A percentile compares a stretch with the other conserved stretches of the same genome.
phyloP scores from a whole-genome alignment of 2,888 invertebrate species.

The Augochlorella aurata region DNA sequence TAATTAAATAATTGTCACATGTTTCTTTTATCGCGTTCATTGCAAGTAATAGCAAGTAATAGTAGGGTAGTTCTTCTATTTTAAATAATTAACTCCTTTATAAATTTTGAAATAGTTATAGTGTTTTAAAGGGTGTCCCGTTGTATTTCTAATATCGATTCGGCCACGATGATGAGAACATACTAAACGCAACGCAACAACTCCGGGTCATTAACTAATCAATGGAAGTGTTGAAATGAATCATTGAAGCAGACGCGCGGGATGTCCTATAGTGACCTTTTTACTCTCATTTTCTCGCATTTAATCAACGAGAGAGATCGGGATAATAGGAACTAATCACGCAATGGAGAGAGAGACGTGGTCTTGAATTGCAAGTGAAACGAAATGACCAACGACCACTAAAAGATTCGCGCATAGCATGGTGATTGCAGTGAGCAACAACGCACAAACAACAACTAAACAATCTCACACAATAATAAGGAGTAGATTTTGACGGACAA shows the following conservation, averaged over 20 bases:
- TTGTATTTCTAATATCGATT: not conserved
- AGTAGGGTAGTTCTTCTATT: too few relatives aligned
- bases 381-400: slow-evolving; percentile 2
- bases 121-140: too few relatives aligned
- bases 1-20: too few relatives aligned
- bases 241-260: not conserved
- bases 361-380: slow-evolving; percentile 28
- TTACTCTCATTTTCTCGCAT: slow-evolving; percentile 6
- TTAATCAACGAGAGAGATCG: slow-evolving; percentile 27
- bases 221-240: slow-evolving; percentile 2
- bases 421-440: not conserved
- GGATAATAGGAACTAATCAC: slow-evolving; percentile 43
- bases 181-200: not conserved
- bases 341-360: slow-evolving; percentile 3
- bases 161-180: not conserved
- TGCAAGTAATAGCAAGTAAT: too few relatives aligned
- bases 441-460: not conserved
- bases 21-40: too few relatives aligned
- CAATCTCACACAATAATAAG: too few relatives aligned
- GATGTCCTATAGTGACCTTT: not conserved
- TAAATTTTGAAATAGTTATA: too few relatives aligned
- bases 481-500: not conserved
- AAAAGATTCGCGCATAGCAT: not conserved
- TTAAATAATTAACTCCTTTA: too few relatives aligned
- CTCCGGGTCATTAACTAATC: not conserved